Evolutionary conservation across 1,140 invertebrate species (phyloP), one percentile per base, ranked within the genome.

Genomic region (Drosophila prosaltans): DNA sequence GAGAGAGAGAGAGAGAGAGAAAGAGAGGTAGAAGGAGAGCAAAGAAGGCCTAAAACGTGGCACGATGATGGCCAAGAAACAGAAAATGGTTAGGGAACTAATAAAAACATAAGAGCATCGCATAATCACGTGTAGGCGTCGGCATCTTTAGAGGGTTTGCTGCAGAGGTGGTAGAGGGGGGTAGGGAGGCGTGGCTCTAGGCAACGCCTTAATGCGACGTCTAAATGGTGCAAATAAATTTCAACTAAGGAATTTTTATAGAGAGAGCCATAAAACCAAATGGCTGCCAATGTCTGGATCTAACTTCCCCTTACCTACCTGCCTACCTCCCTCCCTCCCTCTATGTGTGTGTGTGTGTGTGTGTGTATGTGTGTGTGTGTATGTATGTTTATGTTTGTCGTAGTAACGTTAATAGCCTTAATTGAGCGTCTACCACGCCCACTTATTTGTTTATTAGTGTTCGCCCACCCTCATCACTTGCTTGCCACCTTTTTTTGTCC

Each of bases 221-320:
- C 84, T 89, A 89, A 51, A 89, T 89, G 84, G 84, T 77, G 74
- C 85, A 89, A 89, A 89, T 89, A 89, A 89, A 89, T 89, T 89
- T 89, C 84, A 89, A 89, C 84, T 89, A 89, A 89, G 84, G 84
- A 89, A 89, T 89, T 89, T 89, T 89, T 89, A 89, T 89, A 89
- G 81, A 84, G 81, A 84, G 85, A 76, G 76, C 71, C 80, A 86
- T 86, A 88, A 86, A 86, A 86, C 76, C 73, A 83, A 88, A 88
- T 88, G 84, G 80, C 80, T 89, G 83, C 83, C 83, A 88, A 88
- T 88, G 83, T 58, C 77, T 80, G 74, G 65, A 55, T 72, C 61
- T 10, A 36, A 36, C 32, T 36, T 7, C 32, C 32, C 3, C 57
- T 7, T 2, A 6, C 2, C 16, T 2, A 43, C 4, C 41, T 16